Evolutionary conservation across 2,113 vertebrate species (phyloP).

Genomic region (Mustela lutreola): DNA sequence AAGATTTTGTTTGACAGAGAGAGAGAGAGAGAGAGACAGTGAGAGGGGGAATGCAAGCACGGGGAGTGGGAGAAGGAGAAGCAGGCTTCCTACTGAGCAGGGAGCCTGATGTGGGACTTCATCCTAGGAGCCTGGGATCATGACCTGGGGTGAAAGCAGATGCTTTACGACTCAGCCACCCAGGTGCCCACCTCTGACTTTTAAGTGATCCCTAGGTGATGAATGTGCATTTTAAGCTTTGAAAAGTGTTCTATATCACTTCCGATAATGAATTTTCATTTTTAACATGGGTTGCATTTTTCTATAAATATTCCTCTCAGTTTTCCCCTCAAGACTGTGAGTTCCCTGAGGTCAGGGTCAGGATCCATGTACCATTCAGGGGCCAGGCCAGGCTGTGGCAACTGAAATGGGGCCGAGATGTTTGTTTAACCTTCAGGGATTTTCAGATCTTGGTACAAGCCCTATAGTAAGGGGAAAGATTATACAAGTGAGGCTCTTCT

Average conservation of each 20-base stretch:
- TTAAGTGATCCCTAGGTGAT: neutral
- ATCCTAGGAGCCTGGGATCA: too few relatives aligned
- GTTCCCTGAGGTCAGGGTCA: neutral
- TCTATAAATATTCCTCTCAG: neutral
- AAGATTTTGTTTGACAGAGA: too few relatives aligned
- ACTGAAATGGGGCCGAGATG: neutral
- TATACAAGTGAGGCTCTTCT: neutral
- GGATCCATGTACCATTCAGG: neutral
- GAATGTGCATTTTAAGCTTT: neutral
- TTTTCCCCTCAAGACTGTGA: constrained; percentile 8
- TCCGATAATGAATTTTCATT: neutral
- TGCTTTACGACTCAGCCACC: too few relatives aligned
- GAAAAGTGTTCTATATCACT: neutral
- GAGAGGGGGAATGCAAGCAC: too few relatives aligned
- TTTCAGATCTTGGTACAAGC: neutral
- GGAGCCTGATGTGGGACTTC: too few relatives aligned
- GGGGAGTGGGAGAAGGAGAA: too few relatives aligned
- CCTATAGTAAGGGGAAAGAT: neutral
- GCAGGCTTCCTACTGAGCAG: too few relatives aligned
- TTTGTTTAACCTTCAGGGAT: neutral
- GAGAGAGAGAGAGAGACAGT: too few relatives aligned
- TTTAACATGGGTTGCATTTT: neutral
- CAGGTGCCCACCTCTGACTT: neutral
- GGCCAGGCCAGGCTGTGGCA: neutral
- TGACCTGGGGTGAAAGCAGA: too few relatives aligned